These are phyloP conservation scores for Hirundo rustica DNA, from an alignment of 2,797 vertebrate genomes.

Conservation along the genomic window DNA sequence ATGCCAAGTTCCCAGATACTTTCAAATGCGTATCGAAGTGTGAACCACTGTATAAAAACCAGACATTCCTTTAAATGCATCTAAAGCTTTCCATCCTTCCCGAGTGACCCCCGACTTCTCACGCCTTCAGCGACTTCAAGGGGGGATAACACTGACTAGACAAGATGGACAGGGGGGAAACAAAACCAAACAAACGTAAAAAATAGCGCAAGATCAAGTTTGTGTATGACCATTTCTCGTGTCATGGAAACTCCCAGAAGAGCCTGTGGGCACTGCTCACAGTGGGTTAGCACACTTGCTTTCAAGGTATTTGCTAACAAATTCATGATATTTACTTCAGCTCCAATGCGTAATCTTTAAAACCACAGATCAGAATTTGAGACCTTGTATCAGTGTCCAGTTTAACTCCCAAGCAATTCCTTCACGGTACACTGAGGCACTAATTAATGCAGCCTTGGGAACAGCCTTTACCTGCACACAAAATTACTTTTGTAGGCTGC, in stretches of 20 bases:
- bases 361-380: neutral
- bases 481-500: neutral
- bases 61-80: rapidly evolving
- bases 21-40: neutral
- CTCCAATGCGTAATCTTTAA: neutral
- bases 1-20: neutral
- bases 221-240: neutral
- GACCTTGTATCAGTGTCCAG: neutral
- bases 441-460: neutral
- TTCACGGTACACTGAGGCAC: neutral
- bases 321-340: neutral
- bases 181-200: neutral
- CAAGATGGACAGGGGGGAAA: neutral
- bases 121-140: neutral
- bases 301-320: neutral
- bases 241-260: neutral
- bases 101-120: rapidly evolving
- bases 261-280: neutral
- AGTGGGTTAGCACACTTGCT: neutral
- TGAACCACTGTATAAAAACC: neutral
- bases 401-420: neutral
- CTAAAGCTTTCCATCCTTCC: neutral
- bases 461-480: neutral
- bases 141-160: neutral
- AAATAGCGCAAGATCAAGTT: neutral